Conservation (phyloP, 2,797 vertebrate genomes). For the Crocodylus rhombifer region DNA sequence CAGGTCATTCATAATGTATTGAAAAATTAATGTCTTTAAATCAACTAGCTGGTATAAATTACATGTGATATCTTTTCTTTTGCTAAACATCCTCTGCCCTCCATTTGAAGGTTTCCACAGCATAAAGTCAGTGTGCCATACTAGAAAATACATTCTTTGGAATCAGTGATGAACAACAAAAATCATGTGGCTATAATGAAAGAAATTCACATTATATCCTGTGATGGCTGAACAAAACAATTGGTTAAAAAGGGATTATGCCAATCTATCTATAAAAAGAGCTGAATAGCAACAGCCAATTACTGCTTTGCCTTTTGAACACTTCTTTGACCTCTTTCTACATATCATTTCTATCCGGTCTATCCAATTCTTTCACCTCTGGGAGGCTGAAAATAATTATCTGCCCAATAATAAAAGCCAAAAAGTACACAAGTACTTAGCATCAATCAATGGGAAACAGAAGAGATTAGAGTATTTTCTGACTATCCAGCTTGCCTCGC, state of each 20-base stretch:
- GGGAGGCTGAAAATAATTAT: too few species aligned
- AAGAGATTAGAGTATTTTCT: too few species aligned
- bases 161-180: not conserved
- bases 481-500: too few species aligned
- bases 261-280: not conserved
- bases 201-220: not conserved
- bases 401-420: too few species aligned
- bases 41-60: not conserved
- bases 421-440: too few species aligned
- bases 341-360: not conserved
- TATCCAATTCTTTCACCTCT: not conserved
- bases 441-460: too few species aligned
- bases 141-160: not conserved
- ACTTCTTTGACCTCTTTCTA: not conserved
- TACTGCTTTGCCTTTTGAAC: not conserved
- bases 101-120: not conserved
- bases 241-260: not conserved
- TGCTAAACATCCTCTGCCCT: not conserved
- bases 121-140: not conserved
- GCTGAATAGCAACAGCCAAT: not conserved
- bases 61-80: not conserved
- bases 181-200: not conserved
- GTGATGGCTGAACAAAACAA: not conserved
- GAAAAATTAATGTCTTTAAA: not conserved
- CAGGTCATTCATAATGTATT: not conserved